These are phyloP conservation scores for Eurystomus gularis DNA, from an alignment of 2,113 vertebrate species.

Conservation along the genomic window DNA sequence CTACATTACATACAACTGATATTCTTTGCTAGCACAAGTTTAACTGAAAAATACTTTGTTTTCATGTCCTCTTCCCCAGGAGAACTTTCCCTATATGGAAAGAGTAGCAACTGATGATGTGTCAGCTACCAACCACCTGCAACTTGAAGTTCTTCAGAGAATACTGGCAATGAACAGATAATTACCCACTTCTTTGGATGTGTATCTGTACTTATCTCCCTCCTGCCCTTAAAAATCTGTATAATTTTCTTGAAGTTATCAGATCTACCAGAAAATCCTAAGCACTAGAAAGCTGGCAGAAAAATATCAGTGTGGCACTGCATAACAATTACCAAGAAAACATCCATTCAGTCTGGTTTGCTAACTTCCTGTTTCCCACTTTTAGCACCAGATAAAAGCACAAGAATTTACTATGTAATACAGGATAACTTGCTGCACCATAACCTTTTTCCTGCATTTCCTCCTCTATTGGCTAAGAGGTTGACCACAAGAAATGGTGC, in stretches of 20 bases:
- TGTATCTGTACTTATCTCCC: neutral
- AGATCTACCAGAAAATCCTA: neutral
- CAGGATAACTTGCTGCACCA: neutral
- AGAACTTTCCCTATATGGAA: neutral
- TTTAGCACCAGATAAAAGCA: neutral
- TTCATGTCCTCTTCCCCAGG: neutral
- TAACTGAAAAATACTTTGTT: slow-evolving; percentile 10
- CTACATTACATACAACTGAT: neutral
- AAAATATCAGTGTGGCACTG: neutral
- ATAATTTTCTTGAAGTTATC: neutral
- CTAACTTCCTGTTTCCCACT: neutral
- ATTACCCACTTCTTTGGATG: neutral
- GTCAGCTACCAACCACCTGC: neutral
- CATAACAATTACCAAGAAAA: neutral
- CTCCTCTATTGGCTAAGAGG: neutral
- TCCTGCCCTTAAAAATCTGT: neutral
- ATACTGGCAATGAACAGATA: neutral
- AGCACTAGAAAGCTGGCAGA: neutral
- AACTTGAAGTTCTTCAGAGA: slow-evolving; percentile 40
- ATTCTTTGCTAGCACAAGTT: neutral
- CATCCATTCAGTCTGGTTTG: neutral
- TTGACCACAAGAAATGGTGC: neutral
- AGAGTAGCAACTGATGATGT: neutral
- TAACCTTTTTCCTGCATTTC: neutral
- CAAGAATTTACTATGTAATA: neutral